phyloP scores from a whole-genome alignment of 1,140 invertebrate species.

The Zaprionus ornatus region DNA sequence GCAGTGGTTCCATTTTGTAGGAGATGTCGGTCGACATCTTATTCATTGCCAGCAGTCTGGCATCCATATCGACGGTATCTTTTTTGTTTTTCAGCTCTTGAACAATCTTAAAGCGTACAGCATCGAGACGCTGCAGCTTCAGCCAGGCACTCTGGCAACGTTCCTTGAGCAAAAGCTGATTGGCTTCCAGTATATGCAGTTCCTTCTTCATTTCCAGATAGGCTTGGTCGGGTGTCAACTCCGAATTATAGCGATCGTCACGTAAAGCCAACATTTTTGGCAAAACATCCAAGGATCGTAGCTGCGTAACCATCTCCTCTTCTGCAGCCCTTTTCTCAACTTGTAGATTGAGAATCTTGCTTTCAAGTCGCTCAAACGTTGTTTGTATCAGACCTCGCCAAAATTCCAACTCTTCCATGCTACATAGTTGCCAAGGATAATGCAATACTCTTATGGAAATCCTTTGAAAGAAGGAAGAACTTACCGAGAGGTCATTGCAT shows the following conservation, averaged over 20 bases:
- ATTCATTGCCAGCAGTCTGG: conserved; percentile 89
- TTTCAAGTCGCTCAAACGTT: conserved; percentile 88
- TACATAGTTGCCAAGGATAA: background rate
- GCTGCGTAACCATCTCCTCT: conserved; percentile 89
- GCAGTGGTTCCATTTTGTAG: conserved; percentile 91
- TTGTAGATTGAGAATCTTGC: conserved; percentile 88
- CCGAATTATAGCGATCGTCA: conserved; percentile 89
- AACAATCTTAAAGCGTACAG: conserved; percentile 90
- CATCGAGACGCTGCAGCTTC: conserved; percentile 91
- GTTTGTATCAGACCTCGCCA: conserved; percentile 90
- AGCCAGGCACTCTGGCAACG: conserved; percentile 92
- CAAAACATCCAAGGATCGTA: conserved; percentile 89
- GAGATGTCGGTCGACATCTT: conserved; percentile 90
- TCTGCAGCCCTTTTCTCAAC: conserved; percentile 92
- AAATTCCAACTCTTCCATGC: conserved; percentile 88
- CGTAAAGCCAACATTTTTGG: conserved; percentile 92
- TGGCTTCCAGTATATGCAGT: conserved; percentile 89
- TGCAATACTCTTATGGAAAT: background rate
- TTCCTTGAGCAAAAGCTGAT: conserved; percentile 89
- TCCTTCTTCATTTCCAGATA: conserved; percentile 93
- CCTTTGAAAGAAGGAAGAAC: background rate
- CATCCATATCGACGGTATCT: conserved; percentile 91
- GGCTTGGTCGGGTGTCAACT: conserved; percentile 92
- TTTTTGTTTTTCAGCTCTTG: conserved; percentile 92
- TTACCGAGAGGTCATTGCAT: conserved; percentile 86